phyloP scores from a whole-genome alignment of 1,140 invertebrate species.

The Lasaia peninsularis region DNA sequence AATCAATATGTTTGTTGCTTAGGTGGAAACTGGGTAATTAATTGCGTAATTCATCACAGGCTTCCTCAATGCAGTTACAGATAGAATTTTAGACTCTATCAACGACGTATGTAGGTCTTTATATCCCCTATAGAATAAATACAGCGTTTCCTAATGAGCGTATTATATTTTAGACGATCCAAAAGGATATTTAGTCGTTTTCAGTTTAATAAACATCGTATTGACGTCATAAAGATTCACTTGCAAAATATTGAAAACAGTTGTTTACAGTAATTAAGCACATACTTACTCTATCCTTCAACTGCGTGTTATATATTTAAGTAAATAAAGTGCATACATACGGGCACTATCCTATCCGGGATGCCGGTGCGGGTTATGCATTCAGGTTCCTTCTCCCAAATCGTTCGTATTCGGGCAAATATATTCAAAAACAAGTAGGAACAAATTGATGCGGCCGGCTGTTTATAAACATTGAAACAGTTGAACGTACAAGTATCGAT shows the following conservation, averaged over 20 bases:
- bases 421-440: constrained; percentile 62
- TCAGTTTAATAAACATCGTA: not conserved
- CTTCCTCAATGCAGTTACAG: constrained; percentile 25
- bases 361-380: constrained; percentile 40
- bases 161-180: not conserved
- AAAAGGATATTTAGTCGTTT: not conserved
- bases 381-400: constrained; percentile 43
- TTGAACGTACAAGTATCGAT: constrained; percentile 54
- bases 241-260: no score
- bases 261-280: not conserved
- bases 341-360: constrained; percentile 44
- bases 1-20: not conserved
- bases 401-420: constrained; percentile 39
- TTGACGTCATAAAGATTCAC: not conserved
- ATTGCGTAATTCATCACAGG: constrained; percentile 20
- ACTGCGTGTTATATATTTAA: constrained; percentile 29
- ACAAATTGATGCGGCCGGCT: constrained; percentile 61
- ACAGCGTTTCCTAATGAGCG: not conserved
- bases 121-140: not conserved
- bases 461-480: constrained; percentile 72
- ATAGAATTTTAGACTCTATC: constrained; percentile 4
- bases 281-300: constrained; percentile 8
- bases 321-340: constrained; percentile 55
- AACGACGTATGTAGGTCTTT: not conserved
- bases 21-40: constrained; percentile 19